These are phyloP conservation scores for Mormyrus iriodes DNA, from an alignment of 2,113 vertebrate genomes.

Conservation along the genomic window DNA sequence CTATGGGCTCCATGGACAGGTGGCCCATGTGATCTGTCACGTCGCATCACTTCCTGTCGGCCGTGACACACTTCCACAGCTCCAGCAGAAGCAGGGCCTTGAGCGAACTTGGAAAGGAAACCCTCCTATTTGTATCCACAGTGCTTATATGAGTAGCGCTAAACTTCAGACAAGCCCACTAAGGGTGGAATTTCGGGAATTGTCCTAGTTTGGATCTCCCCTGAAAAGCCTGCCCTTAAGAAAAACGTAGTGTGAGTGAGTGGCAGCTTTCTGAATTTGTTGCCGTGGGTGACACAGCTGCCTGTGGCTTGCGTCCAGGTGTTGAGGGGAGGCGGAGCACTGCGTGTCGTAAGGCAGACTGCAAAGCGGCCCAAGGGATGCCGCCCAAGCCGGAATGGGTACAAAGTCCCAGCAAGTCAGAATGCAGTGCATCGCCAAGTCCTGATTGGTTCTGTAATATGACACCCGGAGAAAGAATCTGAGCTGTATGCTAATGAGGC, in stretches of 20 bases:
- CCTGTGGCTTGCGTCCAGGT: neutral
- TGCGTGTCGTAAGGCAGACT: conserved; percentile 11
- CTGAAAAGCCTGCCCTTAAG: neutral
- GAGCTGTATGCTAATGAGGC: conserved; percentile 44
- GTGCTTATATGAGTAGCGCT: neutral
- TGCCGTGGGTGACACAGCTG: neutral
- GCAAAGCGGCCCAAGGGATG: neutral
- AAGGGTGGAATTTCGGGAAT: neutral
- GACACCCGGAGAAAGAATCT: conserved; percentile 54
- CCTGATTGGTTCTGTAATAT: conserved; percentile 52
- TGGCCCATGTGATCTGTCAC: neutral
- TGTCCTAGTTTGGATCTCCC: neutral
- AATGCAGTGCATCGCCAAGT: conserved; percentile 54
- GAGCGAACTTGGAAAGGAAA: neutral
- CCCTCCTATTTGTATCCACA: neutral
- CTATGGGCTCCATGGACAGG: neutral
- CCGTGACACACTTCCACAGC: neutral
- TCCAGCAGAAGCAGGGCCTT: neutral
- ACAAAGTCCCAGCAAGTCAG: conserved; percentile 43
- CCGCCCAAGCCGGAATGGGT: conserved; percentile 42
- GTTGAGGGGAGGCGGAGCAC: neutral
- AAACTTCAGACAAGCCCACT: neutral
- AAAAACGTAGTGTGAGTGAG: neutral
- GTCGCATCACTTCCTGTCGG: neutral
- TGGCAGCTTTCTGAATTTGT: neutral